Evolutionary conservation across 2,113 vertebrate species (phyloP).

Genomic region (Plecturocebus donacophilus): DNA sequence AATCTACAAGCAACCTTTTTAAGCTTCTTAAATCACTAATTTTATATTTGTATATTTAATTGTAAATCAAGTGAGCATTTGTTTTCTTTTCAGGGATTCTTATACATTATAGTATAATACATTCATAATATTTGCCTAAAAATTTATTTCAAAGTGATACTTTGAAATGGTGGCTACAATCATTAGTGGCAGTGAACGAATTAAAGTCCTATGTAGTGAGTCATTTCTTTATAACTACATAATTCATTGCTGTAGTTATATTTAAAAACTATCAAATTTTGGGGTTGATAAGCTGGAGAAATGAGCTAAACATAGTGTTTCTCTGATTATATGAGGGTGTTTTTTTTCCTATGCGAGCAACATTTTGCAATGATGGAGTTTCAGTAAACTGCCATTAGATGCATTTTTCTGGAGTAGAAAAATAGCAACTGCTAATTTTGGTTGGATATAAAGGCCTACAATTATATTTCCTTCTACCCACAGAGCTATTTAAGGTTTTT

Average conservation of each 20-base stretch:
- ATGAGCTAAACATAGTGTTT: constrained; percentile 76
- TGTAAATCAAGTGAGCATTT: not conserved
- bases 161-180: not conserved
- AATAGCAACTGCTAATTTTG: constrained; percentile 77
- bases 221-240: constrained; percentile 57
- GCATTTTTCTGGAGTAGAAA: constrained; percentile 69
- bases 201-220: not conserved
- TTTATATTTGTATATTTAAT: constrained; percentile 51
- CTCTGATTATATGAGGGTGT: constrained; percentile 60
- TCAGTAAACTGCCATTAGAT: constrained; percentile 78
- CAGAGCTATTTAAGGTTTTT: constrained; percentile 60
- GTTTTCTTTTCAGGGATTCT: constrained; percentile 27
- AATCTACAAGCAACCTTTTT: not conserved
- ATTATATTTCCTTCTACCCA: constrained; percentile 64
- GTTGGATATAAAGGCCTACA: constrained; percentile 67
- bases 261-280: constrained; percentile 57
- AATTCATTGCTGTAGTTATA: constrained; percentile 53
- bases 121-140: constrained; percentile 16
- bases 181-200: not conserved
- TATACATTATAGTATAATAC: not conserved
- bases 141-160: not conserved
- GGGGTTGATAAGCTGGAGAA: constrained; percentile 53
- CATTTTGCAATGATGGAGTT: constrained; percentile 72
- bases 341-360: constrained; percentile 22
- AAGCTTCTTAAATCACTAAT: constrained; percentile 15